phyloP scores from a whole-genome alignment of 2,113 vertebrate genomes.

The Proteles cristata region DNA sequence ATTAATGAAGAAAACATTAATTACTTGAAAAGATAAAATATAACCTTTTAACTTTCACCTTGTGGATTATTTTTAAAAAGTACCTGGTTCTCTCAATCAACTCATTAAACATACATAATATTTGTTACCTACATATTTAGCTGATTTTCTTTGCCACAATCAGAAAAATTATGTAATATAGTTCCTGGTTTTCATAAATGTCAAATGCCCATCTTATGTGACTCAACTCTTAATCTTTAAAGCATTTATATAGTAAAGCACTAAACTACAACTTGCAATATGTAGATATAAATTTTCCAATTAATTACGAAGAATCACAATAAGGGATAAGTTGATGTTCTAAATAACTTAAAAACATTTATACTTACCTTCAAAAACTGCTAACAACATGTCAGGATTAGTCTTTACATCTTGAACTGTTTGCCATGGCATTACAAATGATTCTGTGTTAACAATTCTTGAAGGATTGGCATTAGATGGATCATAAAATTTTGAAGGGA shows the following conservation, averaged over 20 bases:
- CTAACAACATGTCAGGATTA: conserved; percentile 88
- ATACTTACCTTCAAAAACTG: conserved; percentile 92
- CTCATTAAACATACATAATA: background rate
- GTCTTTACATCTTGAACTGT: conserved; percentile 88
- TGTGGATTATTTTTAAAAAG: background rate
- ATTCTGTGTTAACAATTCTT: conserved; percentile 90
- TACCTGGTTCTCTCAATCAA: conserved; percentile 19
- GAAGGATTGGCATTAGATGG: conserved; percentile 91
- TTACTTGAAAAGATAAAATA: background rate
- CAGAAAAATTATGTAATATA: conserved; percentile 1
- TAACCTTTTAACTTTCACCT: background rate
- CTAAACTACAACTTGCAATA: conserved; percentile 5
- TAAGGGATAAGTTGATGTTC: background rate
- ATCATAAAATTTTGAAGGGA: conserved; percentile 92
- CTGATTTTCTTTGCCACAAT: background rate
- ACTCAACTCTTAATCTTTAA: conserved; percentile 51
- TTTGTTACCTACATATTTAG: background rate
- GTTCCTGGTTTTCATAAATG: background rate
- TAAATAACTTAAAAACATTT: conserved; percentile 50
- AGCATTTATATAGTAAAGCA: conserved; percentile 22
- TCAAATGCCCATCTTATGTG: background rate
- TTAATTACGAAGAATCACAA: conserved; percentile 48
- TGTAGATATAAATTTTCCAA: background rate
- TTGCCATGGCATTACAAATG: conserved; percentile 94
- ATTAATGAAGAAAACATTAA: background rate